phyloP scores from a whole-genome alignment of 2,888 invertebrate genomes.

The Blastobasis adustella region DNA sequence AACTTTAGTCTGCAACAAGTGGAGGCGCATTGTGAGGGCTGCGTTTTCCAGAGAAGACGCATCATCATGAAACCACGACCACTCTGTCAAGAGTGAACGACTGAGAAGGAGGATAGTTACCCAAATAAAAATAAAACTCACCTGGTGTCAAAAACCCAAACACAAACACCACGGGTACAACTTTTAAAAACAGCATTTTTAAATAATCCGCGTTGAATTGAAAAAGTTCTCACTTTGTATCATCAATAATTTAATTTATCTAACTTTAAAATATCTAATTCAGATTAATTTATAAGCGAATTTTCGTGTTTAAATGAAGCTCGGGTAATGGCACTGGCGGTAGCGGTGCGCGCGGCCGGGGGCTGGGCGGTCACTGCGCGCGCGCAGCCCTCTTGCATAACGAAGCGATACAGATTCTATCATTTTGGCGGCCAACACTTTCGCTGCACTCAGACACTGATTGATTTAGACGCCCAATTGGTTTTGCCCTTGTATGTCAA shows the following conservation, averaged over 20 bases:
- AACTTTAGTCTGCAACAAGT: no score
- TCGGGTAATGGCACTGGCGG: constrained; percentile 23
- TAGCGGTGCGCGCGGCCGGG: constrained; percentile 22
- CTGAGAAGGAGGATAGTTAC: no score
- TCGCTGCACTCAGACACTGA: constrained; percentile 43
- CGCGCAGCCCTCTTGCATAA: constrained; percentile 54
- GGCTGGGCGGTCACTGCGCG: constrained; percentile 20
- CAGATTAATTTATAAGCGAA: background rate
- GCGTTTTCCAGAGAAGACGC: no score
- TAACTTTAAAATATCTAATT: background rate
- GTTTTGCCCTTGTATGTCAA: background rate
- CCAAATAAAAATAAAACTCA: constrained; percentile 18
- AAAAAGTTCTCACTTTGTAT: no score
- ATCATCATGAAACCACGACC: no score
- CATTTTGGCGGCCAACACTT: constrained; percentile 69
- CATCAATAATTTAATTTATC: background rate
- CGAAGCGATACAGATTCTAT: constrained; percentile 61
- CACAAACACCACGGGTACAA: constrained; percentile 16
- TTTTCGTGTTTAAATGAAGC: background rate
- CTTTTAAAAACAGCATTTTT: constrained; percentile 11
- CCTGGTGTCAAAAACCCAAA: constrained; percentile 33
- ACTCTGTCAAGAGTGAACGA: no score
- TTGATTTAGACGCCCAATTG: background rate
- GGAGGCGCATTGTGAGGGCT: no score
- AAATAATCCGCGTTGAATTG: no score